A percentile compares a stretch with the other conserved stretches of the same genome.
phyloP scores from a whole-genome alignment of 1,140 invertebrate genomes.

The Drosophila serrata region DNA sequence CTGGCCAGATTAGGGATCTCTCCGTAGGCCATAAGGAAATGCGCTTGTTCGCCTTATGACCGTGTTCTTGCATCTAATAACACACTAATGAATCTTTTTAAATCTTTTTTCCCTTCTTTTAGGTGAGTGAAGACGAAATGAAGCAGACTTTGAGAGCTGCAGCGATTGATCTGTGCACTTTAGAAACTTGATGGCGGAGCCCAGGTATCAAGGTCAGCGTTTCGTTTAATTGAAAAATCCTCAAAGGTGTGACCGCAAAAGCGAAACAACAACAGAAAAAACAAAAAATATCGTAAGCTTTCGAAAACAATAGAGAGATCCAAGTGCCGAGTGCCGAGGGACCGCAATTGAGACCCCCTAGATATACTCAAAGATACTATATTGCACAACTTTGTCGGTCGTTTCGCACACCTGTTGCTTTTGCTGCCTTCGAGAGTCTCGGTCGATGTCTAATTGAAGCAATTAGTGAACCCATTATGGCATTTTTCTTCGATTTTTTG shows the following conservation, averaged over 20 bases:
- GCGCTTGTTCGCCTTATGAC: slow-evolving; percentile 48
- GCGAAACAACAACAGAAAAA: slow-evolving; percentile 39
- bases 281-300: slow-evolving; percentile 61
- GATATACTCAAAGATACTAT: slow-evolving; percentile 34
- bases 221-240: slow-evolving; percentile 68
- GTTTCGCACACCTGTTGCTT: slow-evolving; percentile 68
- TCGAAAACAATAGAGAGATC: slow-evolving; percentile 59
- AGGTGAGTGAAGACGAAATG: slow-evolving; percentile 43
- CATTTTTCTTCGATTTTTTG: slow-evolving; percentile 56
- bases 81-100: slow-evolving; percentile 62
- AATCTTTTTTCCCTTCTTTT: slow-evolving; percentile 41
- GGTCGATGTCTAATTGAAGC: slow-evolving; percentile 70
- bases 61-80: slow-evolving; percentile 40
- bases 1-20: slow-evolving; percentile 63
- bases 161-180: slow-evolving; percentile 31
- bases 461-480: slow-evolving; percentile 73
- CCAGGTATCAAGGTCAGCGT: slow-evolving; percentile 50
- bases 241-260: slow-evolving; percentile 62
- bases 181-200: slow-evolving; percentile 31
- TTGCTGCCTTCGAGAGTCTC: slow-evolving; percentile 24
- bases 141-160: slow-evolving; percentile 7
- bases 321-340: slow-evolving; percentile 42
- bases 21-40: slow-evolving; percentile 63
- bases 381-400: slow-evolving; percentile 73
- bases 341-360: slow-evolving; percentile 31